Evolutionary conservation across 1,140 invertebrate genomes (phyloP), one percentile per base, ranked within the genome.

Genomic region (Drosophila varians): DNA sequence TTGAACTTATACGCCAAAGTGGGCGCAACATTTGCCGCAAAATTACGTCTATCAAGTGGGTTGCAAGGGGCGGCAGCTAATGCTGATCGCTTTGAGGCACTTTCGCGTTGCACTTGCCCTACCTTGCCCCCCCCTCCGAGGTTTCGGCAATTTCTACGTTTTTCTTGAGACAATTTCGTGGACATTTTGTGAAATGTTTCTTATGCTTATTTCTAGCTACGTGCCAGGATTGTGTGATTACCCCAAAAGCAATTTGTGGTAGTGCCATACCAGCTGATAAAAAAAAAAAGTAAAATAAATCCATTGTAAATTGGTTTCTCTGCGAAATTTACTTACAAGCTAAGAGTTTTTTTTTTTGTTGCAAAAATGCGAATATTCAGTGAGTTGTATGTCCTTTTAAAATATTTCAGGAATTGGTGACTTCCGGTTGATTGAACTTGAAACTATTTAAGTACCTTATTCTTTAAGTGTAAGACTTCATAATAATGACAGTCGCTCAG

Each of bases 11-110:
- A 28, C 16, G 38, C 12, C 12, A 36, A 38, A 31, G 61, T 49
- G 54, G 61, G 61, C 34, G 54, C 54, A 48, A 43, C 46, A 68
- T 45, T 61, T 49, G 40, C 34, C 47, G 56, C 40, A 31, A 84
- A 84, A 84, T 84, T 84, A 60, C 79, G 76, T 76, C 72, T 75
- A 84, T 86, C 76, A 86, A 80, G 72, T 75, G 36, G 36, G 36
- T 19, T 70, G 79, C 18, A 7, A 16, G 9, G 31, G 47, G 25
- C 19, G 26, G 21, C 16, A 62, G 58, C 70, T 86, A 84, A 55
- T 60, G 75, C 74, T 75, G 76, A 86, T 86, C 79, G 66, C 64
- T 83, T 72, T 79, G 80, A 53, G 75, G 79, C 64, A 84, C 76
- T 83, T 77, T 83, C 52, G 46, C 69, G 62, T 31, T 64, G 76